phyloP scores from a whole-genome alignment of 2,113 vertebrate genomes.

The Rhodinocichla rosea region DNA sequence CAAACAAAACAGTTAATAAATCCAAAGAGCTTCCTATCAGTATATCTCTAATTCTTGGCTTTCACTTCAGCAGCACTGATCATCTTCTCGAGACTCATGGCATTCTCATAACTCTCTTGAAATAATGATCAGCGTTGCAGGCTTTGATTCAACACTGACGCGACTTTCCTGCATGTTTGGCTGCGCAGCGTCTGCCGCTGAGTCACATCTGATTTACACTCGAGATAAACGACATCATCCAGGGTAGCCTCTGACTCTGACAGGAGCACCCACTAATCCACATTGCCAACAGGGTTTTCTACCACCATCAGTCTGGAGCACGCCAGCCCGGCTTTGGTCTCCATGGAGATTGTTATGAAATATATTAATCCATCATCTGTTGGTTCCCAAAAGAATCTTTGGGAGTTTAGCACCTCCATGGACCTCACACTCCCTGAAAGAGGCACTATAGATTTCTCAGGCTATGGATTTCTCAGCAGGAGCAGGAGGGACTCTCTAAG shows the following conservation, averaged over 20 bases:
- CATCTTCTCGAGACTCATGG: background rate
- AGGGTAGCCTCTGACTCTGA: background rate
- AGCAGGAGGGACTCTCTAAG: background rate
- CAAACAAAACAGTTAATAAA: constrained; percentile 67
- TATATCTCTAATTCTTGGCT: constrained; percentile 27
- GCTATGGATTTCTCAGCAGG: background rate
- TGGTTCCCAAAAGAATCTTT: background rate
- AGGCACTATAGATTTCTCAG: background rate
- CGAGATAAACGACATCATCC: background rate
- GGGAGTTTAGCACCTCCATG: background rate
- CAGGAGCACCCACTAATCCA: background rate
- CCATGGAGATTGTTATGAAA: constrained; percentile 6
- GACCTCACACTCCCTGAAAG: background rate
- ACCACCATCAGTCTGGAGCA: background rate
- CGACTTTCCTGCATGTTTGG: background rate
- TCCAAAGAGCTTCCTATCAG: constrained; percentile 20
- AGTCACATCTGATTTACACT: constrained; percentile 42
- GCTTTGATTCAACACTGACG: constrained; percentile 19
- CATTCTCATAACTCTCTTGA: constrained; percentile 29
- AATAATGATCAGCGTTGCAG: constrained; percentile 11
- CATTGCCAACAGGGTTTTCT: background rate
- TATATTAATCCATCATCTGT: background rate
- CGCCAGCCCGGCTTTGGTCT: background rate
- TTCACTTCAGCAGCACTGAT: background rate
- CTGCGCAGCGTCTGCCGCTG: background rate